A percentile compares a stretch with the other conserved stretches of the same genome.
Evolutionary conservation across 2,888 invertebrate genomes (phyloP).

Genomic region (Tribolium freemani): DNA sequence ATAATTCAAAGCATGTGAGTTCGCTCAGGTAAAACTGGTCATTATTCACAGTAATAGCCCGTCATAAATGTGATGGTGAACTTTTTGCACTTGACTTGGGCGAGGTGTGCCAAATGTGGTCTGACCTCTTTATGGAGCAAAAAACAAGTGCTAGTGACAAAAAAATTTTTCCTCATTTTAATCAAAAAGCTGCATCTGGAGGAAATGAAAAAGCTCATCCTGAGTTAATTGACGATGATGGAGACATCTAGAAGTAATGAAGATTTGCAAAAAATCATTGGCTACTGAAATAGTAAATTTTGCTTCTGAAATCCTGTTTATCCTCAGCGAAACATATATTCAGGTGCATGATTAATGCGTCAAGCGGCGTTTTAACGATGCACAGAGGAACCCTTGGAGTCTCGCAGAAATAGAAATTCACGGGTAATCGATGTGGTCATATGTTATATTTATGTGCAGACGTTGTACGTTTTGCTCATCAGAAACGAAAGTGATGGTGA

Average conservation of each 20-base stretch:
- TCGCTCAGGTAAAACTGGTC: constrained; percentile 38
- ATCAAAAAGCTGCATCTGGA: too few species aligned
- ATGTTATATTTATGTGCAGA: background rate
- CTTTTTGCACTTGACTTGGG: background rate
- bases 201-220: too few species aligned
- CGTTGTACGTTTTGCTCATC: background rate
- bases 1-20: constrained; percentile 43
- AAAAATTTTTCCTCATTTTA: too few species aligned
- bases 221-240: too few species aligned
- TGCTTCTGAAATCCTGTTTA: background rate
- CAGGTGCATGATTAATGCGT: constrained; percentile 15
- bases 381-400: constrained; percentile 6
- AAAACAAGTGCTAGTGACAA: too few species aligned
- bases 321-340: background rate
- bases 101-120: too few species aligned
- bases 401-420: constrained; percentile 11
- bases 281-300: background rate
- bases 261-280: background rate
- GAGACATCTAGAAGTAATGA: background rate
- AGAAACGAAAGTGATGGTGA: constrained; percentile 10
- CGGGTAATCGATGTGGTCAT: constrained; percentile 9
- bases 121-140: too few species aligned
- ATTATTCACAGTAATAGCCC: constrained; percentile 45
- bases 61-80: constrained; percentile 40
- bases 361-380: constrained; percentile 17